Percentiles rank a stretch among this genome's conserved stretches.
Conservation (phyloP, 2,888 invertebrate species). For the Dasypogon diadema region DNA sequence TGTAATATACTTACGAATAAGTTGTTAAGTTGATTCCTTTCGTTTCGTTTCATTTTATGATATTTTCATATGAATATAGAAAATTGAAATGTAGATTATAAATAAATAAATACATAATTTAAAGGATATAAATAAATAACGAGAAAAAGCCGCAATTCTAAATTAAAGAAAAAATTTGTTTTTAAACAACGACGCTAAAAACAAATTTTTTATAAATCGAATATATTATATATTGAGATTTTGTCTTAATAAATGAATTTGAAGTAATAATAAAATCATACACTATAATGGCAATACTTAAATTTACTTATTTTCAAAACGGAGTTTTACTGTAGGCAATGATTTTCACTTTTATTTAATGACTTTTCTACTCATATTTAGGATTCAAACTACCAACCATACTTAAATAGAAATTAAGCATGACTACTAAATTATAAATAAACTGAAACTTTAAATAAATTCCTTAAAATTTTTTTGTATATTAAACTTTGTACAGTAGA, state of each 20-base stretch:
- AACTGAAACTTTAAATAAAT: slow-evolving; percentile 4
- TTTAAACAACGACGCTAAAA: slow-evolving; percentile 57
- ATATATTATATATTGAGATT: slow-evolving; percentile 50
- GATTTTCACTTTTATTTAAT: slow-evolving; percentile 6
- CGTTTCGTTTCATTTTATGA: slow-evolving; percentile 1
- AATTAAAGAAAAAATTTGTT: slow-evolving; percentile 57
- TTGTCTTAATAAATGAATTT: slow-evolving; percentile 39
- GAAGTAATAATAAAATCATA: slow-evolving; percentile 1
- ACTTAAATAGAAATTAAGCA: neutral
- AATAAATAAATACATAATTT: slow-evolving; percentile 39
- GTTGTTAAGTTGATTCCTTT: slow-evolving; percentile 8
- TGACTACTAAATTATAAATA: neutral
- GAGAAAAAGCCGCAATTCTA: slow-evolving; percentile 60
- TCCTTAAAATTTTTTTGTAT: slow-evolving; percentile 12
- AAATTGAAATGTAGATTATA: slow-evolving; percentile 38
- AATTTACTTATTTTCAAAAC: slow-evolving; percentile 23
- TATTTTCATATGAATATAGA: slow-evolving; percentile 56
- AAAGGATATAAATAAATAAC: slow-evolving; percentile 45
- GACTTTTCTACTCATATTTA: neutral
- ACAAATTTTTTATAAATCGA: slow-evolving; percentile 51
- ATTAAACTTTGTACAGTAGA: slow-evolving; percentile 19
- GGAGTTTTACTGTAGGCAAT: neutral
- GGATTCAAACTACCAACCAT: neutral
- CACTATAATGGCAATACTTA: slow-evolving; percentile 17
- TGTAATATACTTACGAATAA: slow-evolving; percentile 35